Evolutionary conservation across 2,797 vertebrate species (phyloP), one percentile per base, ranked within the genome.

Genomic region (Schizothorax lantsangensis): DNA sequence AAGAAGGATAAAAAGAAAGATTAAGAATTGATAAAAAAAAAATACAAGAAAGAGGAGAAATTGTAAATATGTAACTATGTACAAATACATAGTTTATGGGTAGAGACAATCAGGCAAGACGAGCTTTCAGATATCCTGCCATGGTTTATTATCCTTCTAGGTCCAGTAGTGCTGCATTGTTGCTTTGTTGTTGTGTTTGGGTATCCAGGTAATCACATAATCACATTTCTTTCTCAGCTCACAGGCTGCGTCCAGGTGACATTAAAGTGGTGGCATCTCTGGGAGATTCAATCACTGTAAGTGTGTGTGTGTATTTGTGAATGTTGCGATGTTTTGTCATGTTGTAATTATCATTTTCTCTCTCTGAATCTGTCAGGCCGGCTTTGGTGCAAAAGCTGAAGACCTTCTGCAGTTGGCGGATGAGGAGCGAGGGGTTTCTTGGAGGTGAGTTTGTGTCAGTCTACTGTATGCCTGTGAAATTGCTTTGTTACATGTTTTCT

Each of bases 231-330:
- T 47, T 86, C 43, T 90, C 88, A 99, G 98, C 95, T 84, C 97
- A 99, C 86, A 91, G 92, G 79, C 90, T 99, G 64, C 95, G 91
- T 4, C 97, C 98, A 49, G 95, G 91, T 78, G 97, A 99, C 88
- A 95, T 99, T 90, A 96, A 95, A 85, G 95, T 97, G 14, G 90
- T 98, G 45, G 97, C 94, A 0, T 96, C 98, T 11, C 68, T 99
- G 40, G 98, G 98, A 89, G 98, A 99, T 91, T 97, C 97, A 0
- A 0, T 99, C 77, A 97, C 97, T 5, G 98, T 99, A 91, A 93
- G 97, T 88, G 14, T 86, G 59, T 79, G 62, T 86, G 45, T 88
- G 5, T 84, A 12, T 43, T 17, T 66, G 71, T 79, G 45, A 69
- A 43, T 81, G 23, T 81, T 47, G 38, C 2, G 40, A 12, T 84